phyloP scores from a whole-genome alignment of 53 echinoderm and acorn worm genomes.

The Antedon mediterranea region DNA sequence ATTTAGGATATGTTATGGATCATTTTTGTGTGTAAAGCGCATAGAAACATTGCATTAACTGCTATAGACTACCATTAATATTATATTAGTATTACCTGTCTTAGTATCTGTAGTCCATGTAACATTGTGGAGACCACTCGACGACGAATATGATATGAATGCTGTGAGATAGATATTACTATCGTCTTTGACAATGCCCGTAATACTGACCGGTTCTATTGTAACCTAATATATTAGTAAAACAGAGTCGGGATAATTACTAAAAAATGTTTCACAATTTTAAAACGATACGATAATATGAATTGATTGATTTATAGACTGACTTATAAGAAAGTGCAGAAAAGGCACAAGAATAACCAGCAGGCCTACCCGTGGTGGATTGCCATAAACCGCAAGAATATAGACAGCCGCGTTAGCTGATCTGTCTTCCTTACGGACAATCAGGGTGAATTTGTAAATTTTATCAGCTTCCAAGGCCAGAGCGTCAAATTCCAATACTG shows the following conservation, averaged over 20 bases:
- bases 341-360: background rate
- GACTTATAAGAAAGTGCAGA: too few species aligned
- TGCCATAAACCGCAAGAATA: slow-evolving; percentile 56
- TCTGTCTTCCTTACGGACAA: slow-evolving; percentile 35
- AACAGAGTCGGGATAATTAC: too few species aligned
- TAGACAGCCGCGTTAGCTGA: slow-evolving; percentile 31
- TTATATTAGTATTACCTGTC: too few species aligned
- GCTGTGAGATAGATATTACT: slow-evolving; percentile 34
- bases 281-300: background rate
- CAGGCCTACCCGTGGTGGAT: slow-evolving; percentile 60
- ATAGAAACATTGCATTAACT: too few species aligned
- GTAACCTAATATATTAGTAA: too few species aligned
- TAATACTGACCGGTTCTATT: slow-evolving; percentile 19
- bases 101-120: slow-evolving; percentile 55
- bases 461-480: slow-evolving; percentile 64
- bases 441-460: slow-evolving; percentile 50
- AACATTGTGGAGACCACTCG: slow-evolving; percentile 12
- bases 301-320: background rate
- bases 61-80: too few species aligned
- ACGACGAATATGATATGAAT: slow-evolving; percentile 17
- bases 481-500: slow-evolving; percentile 55
- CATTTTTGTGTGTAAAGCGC: too few species aligned
- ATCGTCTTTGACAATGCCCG: slow-evolving; percentile 40
- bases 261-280: too few species aligned
- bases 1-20: too few species aligned